phyloP scores from a whole-genome alignment of 2,797 vertebrate species.

The Mus caroli region DNA sequence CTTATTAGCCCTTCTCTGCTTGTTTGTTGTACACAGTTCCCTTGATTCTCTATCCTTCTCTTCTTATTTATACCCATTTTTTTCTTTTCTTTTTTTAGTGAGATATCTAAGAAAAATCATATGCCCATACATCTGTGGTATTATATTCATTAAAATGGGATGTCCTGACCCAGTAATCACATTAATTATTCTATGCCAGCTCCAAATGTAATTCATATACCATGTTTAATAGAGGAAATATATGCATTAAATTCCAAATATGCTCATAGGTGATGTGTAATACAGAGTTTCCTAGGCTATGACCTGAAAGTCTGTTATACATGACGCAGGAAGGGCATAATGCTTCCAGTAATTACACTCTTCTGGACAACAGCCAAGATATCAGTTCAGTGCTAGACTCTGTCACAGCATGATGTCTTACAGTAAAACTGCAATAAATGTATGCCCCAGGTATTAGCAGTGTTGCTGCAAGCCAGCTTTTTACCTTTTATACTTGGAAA shows the following conservation, averaged over 20 bases:
- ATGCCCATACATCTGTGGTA: background rate
- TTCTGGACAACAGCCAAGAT: constrained; percentile 33
- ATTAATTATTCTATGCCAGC: constrained; percentile 43
- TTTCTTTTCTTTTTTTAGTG: background rate
- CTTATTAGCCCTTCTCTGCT: background rate
- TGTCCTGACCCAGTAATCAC: background rate
- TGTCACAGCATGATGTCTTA: background rate
- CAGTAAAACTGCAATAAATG: constrained; percentile 31
- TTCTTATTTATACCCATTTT: background rate
- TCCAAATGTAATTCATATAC: constrained; percentile 15
- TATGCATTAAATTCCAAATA: background rate
- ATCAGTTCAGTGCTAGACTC: background rate
- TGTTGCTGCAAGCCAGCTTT: constrained; percentile 14
- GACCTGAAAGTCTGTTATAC: background rate
- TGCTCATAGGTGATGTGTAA: background rate
- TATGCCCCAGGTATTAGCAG: background rate
- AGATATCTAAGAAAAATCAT: background rate
- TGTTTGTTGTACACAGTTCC: background rate
- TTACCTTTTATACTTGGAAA: constrained; percentile 2
- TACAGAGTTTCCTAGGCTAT: background rate
- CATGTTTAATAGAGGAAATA: constrained; percentile 16
- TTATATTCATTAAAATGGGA: constrained; percentile 46
- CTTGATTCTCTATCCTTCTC: constrained; percentile 13
- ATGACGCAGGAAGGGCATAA: background rate
- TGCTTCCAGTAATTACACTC: constrained; percentile 36